phyloP scores from a whole-genome alignment of 2,113 vertebrate species.

The Phycodurus eques region DNA sequence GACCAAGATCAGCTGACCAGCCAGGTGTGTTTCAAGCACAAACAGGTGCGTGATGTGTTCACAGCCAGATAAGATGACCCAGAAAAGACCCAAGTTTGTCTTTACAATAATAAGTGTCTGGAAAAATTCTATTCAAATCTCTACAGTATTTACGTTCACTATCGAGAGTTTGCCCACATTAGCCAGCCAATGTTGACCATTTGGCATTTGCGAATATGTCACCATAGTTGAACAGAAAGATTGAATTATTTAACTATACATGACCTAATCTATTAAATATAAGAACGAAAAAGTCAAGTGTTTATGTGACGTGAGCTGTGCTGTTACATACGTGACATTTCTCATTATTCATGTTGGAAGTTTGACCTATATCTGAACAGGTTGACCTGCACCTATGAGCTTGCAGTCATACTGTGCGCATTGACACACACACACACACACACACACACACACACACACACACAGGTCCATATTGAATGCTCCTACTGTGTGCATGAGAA shows the following conservation, averaged over 20 bases:
- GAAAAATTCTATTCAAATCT: background rate
- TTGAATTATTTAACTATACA: constrained; percentile 27
- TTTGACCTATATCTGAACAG: constrained; percentile 5
- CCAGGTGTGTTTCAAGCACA: constrained; percentile 97
- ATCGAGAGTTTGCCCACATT: background rate
- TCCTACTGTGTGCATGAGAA: constrained; percentile 12
- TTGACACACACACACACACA: background rate
- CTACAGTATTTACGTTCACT: background rate
- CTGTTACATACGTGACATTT: constrained; percentile 16
- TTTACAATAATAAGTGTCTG: constrained; percentile 1
- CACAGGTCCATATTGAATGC: background rate
- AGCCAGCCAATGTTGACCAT: background rate
- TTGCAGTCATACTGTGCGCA: background rate
- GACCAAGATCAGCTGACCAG: constrained; percentile 93
- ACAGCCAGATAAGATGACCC: constrained; percentile 14
- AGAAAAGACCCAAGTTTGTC: constrained; percentile 17
- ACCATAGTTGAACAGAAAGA: constrained; percentile 3
- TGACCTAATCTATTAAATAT: constrained; percentile 25
- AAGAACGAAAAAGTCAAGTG: constrained; percentile 1
- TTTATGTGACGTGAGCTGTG: background rate
- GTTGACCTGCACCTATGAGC: background rate
- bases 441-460: background rate
- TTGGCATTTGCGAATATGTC: constrained; percentile 9
- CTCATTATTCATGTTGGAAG: constrained; percentile 1
- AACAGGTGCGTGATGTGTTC: constrained; percentile 81